Percentiles rank a stretch among this genome's conserved stretches.
phyloP scores from a whole-genome alignment of 2,113 vertebrate species.

The Triplophysa siluroides region DNA sequence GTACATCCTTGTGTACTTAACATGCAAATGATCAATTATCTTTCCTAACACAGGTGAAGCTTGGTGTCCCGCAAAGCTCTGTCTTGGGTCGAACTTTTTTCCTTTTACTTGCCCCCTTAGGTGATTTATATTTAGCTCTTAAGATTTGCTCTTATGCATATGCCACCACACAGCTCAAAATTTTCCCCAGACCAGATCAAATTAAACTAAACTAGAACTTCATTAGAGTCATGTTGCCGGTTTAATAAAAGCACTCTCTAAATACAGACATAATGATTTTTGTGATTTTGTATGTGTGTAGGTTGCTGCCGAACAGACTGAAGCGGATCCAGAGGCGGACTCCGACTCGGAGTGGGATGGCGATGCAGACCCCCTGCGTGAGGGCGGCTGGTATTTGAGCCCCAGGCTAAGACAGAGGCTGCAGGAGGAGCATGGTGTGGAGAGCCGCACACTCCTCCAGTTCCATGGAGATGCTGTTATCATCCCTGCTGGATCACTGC shows the following conservation, averaged over 20 bases:
- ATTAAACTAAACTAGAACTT: conserved; percentile 2
- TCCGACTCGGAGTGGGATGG: conserved; percentile 79
- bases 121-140: too few species aligned
- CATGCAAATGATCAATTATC: neutral
- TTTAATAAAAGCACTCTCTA: neutral
- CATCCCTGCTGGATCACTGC: conserved; percentile 85
- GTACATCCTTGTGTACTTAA: neutral
- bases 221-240: neutral
- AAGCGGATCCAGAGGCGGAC: conserved; percentile 81
- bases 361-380: conserved; percentile 84
- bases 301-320: conserved; percentile 46
- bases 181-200: neutral
- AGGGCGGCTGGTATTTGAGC: conserved; percentile 86
- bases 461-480: conserved; percentile 86
- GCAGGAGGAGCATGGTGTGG: conserved; percentile 80
- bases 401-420: conserved; percentile 81
- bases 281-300: conserved; percentile 38
- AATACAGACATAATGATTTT: neutral
- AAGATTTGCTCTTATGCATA: too few species aligned
- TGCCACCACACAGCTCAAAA: neutral
- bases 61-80: conserved; percentile 2
- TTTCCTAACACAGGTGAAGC: neutral
- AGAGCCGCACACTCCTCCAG: conserved; percentile 82
- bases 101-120: too few species aligned
- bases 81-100: neutral